phyloP scores from a whole-genome alignment of 1,140 invertebrate genomes.

The Macrotrachela quadricornifera region DNA sequence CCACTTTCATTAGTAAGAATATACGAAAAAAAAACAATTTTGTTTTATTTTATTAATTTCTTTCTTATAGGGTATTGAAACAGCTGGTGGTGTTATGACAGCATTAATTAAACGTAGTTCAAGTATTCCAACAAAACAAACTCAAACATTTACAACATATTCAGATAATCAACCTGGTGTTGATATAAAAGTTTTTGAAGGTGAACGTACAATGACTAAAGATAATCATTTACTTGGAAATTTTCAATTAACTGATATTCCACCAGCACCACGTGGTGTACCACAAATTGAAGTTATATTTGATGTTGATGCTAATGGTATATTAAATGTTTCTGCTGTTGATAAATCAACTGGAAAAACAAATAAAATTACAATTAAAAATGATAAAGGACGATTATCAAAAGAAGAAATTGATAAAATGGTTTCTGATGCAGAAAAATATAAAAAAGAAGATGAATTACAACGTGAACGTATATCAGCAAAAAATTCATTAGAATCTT shows the following conservation, averaged over 20 bases:
- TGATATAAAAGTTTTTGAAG: conserved; percentile 40
- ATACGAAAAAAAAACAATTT: too few relatives aligned
- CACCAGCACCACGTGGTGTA: conserved; percentile 33
- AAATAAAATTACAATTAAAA: conserved; percentile 37
- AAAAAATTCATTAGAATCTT: conserved; percentile 18
- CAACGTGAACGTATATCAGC: conserved; percentile 18
- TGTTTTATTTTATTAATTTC: background rate
- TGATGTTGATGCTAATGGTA: conserved; percentile 56
- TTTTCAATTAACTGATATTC: conserved; percentile 66
- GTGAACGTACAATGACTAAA: conserved; percentile 67
- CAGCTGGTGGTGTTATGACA: conserved; percentile 41
- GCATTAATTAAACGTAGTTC: conserved; percentile 14
- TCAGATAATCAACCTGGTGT: conserved; percentile 10
- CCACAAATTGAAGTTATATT: conserved; percentile 49
- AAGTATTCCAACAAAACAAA: conserved; percentile 1
- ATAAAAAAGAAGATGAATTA: conserved; percentile 29
- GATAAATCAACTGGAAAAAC: conserved; percentile 48
- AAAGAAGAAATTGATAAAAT: conserved; percentile 35
- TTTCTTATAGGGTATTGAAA: conserved; percentile 29
- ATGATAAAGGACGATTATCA: conserved; percentile 32
- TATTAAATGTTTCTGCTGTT: conserved; percentile 49
- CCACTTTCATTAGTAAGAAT: conserved; percentile 16
- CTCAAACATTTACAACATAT: conserved; percentile 9
- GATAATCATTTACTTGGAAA: conserved; percentile 68
- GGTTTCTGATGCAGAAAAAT: conserved; percentile 38